These are phyloP conservation scores for Scatophagus argus DNA, from an alignment of 2,113 vertebrate genomes.

Conservation along the genomic window DNA sequence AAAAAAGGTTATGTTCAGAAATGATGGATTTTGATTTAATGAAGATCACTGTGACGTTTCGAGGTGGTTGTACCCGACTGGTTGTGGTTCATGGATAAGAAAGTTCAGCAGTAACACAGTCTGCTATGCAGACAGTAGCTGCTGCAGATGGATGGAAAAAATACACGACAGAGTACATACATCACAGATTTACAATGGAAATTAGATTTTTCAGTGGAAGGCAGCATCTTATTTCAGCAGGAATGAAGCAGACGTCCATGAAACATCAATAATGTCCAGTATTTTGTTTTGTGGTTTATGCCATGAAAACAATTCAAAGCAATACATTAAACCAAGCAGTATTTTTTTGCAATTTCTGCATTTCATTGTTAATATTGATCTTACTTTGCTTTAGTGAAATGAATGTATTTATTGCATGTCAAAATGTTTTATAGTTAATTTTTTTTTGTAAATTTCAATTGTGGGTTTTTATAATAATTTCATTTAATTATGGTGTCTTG, in stretches of 20 bases:
- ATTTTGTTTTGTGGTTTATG: constrained; percentile 42
- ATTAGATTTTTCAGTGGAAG: constrained; percentile 16
- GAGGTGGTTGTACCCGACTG: constrained; percentile 40
- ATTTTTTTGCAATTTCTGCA: constrained; percentile 75
- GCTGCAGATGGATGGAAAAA: constrained; percentile 37
- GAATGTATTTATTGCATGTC: constrained; percentile 91
- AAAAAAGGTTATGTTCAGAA: constrained; percentile 34
- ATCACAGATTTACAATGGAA: constrained; percentile 50
- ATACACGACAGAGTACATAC: constrained; percentile 32
- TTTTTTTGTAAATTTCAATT: constrained; percentile 82
- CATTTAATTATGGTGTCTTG: constrained; percentile 75
- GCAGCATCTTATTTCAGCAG: constrained; percentile 46
- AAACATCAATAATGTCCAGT: constrained; percentile 33
- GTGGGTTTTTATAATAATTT: constrained; percentile 79
- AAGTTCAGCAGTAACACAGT: constrained; percentile 55
- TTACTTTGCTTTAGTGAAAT: constrained; percentile 83
- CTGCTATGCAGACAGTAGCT: constrained; percentile 50
- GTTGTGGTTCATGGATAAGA: constrained; percentile 54
- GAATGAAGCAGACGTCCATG: constrained; percentile 19
- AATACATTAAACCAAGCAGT: constrained; percentile 82
- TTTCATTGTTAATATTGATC: constrained; percentile 79
- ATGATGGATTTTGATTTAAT: constrained; percentile 63
- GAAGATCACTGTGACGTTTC: constrained; percentile 52
- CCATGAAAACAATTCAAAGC: constrained; percentile 64
- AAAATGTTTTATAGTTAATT: constrained; percentile 82